phyloP scores from a whole-genome alignment of 2,113 vertebrate species.

The Rhadina sibilatrix region DNA sequence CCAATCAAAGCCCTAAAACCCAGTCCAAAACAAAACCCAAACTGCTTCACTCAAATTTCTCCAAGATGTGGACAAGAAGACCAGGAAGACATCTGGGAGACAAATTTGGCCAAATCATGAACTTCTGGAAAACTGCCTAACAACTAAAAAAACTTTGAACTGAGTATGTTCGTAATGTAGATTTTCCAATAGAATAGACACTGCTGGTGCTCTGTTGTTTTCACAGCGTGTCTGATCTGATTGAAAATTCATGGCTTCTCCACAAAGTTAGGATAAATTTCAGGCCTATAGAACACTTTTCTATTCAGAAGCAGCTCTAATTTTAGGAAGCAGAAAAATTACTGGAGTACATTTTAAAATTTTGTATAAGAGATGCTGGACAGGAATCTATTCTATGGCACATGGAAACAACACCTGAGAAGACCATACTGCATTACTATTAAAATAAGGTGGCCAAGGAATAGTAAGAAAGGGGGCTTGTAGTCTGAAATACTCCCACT shows the following conservation, averaged over 20 bases:
- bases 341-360: not conserved
- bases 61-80: not conserved
- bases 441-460: not conserved
- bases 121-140: not conserved
- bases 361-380: not conserved
- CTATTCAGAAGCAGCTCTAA: not conserved
- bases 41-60: not conserved
- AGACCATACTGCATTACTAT: accelerated
- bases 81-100: not conserved
- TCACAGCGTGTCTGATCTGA: not conserved
- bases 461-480: not conserved
- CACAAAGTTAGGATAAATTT: not conserved
- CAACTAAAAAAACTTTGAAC: not conserved
- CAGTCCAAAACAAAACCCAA: not conserved
- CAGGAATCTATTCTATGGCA: not conserved
- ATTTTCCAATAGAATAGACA: not conserved
- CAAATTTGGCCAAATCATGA: not conserved
- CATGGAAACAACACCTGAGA: not conserved
- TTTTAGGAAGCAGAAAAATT: not conserved
- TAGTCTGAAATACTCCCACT: not conserved
- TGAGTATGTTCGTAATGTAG: not conserved
- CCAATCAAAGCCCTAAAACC: not conserved
- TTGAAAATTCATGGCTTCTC: not conserved
- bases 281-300: not conserved
- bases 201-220: not conserved